Conservation (phyloP, 2,113 vertebrate species). For the Anthoscopus minutus region DNA sequence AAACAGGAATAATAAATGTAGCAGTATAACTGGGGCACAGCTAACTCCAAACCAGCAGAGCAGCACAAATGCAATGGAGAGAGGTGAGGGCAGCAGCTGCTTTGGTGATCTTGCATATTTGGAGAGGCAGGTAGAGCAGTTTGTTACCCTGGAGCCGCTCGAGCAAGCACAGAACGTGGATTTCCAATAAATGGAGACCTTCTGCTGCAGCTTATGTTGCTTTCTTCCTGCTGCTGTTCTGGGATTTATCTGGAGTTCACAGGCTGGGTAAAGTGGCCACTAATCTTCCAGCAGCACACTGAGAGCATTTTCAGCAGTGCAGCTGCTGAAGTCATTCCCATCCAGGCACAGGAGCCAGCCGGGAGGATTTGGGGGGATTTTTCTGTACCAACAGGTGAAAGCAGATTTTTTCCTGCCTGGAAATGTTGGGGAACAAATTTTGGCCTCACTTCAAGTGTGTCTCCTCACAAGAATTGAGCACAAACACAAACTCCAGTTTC, state of each 20-base stretch:
- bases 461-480: neutral
- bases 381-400: neutral
- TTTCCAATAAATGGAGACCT: constrained; percentile 16
- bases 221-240: constrained; percentile 42
- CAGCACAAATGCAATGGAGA: neutral
- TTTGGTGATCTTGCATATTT: neutral
- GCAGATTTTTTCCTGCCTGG: neutral
- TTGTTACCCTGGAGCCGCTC: neutral
- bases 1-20: neutral
- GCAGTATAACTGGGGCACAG: neutral
- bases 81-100: constrained; percentile 32
- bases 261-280: constrained; percentile 41
- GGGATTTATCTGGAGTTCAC: constrained; percentile 56
- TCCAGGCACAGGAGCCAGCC: neutral
- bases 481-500: neutral
- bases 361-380: neutral
- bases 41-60: neutral
- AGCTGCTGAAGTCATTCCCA: neutral
- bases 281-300: neutral
- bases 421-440: neutral
- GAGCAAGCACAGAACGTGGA: neutral
- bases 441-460: neutral
- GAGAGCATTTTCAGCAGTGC: neutral
- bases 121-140: constrained; percentile 3
- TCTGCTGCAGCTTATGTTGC: constrained; percentile 43